Percentiles rank a stretch among this genome's conserved stretches.
phyloP scores from a whole-genome alignment of 2,797 vertebrate genomes.

The Semaprochilodus insignis region DNA sequence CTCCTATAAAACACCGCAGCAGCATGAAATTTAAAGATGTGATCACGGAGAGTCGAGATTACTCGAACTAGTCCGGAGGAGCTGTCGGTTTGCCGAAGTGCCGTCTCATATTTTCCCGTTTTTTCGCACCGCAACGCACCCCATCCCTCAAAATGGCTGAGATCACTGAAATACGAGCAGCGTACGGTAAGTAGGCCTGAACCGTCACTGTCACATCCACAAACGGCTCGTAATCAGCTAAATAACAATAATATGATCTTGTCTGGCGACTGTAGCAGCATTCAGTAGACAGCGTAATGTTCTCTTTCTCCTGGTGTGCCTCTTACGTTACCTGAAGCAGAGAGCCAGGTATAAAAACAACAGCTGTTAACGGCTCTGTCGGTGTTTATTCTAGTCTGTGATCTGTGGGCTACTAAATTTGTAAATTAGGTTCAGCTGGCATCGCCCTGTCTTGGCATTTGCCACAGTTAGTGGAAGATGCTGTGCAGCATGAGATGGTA shows the following conservation, averaged over 20 bases:
- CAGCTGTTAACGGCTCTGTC: background rate
- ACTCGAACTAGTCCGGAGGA: slow-evolving; percentile 35
- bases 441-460: background rate
- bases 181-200: slow-evolving; percentile 76
- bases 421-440: background rate
- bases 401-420: background rate
- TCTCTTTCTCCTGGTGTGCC: background rate
- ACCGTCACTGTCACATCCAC: background rate
- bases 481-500: background rate
- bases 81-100: background rate
- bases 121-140: slow-evolving; percentile 56
- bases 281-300: background rate
- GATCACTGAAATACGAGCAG: slow-evolving; percentile 79
- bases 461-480: background rate
- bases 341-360: background rate
- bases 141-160: slow-evolving; percentile 82
- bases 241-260: background rate
- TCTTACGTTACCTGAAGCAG: background rate
- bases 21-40: slow-evolving; percentile 30
- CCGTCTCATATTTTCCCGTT: slow-evolving; percentile 7
- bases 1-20: slow-evolving; percentile 6
- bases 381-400: background rate
- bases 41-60: slow-evolving; percentile 8
- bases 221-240: no score
- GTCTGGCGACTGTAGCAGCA: no score